Base-by-base conservation (phyloP, 2,797 vertebrate genomes). In the Ficedula albicollis region DNA sequence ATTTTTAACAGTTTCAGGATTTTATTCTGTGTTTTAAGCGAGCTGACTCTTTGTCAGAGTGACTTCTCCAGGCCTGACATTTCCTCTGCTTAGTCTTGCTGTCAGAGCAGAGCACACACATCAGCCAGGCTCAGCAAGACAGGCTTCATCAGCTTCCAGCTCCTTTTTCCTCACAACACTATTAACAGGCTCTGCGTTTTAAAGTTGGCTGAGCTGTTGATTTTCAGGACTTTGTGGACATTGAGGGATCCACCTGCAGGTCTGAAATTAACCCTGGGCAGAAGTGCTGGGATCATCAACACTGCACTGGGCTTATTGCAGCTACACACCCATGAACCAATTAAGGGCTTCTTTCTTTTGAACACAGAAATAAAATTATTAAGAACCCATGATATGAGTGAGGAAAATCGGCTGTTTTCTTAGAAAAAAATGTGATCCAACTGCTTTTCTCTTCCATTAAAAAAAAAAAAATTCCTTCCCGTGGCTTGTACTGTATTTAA, bases 271-370 rank as follows among this genome's bases (percentile, higher is more conserved):
- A 62, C 15, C 39, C 36, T 1, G 52, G 15, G 34, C 39, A 87
- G 59, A 72, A 73, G 30, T 51, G 49, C 17, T 81, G 1, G 2
- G 25, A 46, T 30, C 27, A 43, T 78, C 54, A 92, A 6, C 17
- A n/a, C 49, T 74, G 38, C 56, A 15, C 1, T 51, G 10, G 16
- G 8, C 21, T 95, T 70, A 39, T 4, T 58, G 32, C 73, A 84
- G 25, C 5, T 49, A 2, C 15, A 68, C 0, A 0, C 10, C 11
- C 25, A 6, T 27, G 41, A n/a, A 60, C 4, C 30, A 73, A 20
- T 38, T 78, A 72, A 62, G 20, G 22, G 4, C 21, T 67, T n/a
- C 11, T n/a, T 91, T 81, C 75, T 73, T 79, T 82, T 78, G 30
- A 90, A 64, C 12, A 62, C 6, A 56, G 32, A 17, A 64, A 41